A percentile compares a stretch with the other conserved stretches of the same genome.
Conservation (phyloP, 2,888 invertebrate genomes). For the Geotrupes spiniger region DNA sequence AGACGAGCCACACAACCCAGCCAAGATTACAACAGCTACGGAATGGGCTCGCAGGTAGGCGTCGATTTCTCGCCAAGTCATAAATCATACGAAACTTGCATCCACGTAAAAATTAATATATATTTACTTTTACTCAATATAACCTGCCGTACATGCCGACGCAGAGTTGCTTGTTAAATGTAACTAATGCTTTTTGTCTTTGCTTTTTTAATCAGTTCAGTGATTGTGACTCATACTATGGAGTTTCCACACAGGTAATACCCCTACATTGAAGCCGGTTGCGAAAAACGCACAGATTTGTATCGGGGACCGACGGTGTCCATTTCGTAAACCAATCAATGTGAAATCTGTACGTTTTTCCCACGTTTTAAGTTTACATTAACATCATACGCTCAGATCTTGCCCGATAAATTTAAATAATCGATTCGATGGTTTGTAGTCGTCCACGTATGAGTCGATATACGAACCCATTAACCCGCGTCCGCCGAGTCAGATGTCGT, state of each 20-base stretch:
- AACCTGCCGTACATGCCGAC: background rate
- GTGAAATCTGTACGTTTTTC: too few relatives aligned
- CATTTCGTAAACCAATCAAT: too few relatives aligned
- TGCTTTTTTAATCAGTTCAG: constrained; percentile 18
- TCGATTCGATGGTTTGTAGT: constrained; percentile 40
- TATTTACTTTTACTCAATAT: too few relatives aligned
- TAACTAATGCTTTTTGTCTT: constrained; percentile 2
- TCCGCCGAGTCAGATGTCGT: constrained; percentile 67
- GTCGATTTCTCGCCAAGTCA: too few relatives aligned
- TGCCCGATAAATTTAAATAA: background rate
- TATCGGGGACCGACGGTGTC: too few relatives aligned
- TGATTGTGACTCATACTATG: constrained; percentile 20
- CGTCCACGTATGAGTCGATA: constrained; percentile 79
- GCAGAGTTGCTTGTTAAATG: background rate
- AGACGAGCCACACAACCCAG: constrained; percentile 71
- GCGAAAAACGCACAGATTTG: too few relatives aligned
- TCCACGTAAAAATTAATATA: background rate
- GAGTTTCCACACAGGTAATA: constrained; percentile 17
- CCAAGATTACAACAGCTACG: constrained; percentile 56
- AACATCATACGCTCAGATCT: too few relatives aligned
- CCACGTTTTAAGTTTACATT: too few relatives aligned
- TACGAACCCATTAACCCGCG: constrained; percentile 91
- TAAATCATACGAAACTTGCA: too few relatives aligned
- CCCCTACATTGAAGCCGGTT: background rate
- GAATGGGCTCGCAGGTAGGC: constrained; percentile 66